A percentile compares a stretch with the other conserved stretches of the same genome.
Evolutionary conservation across 2,113 vertebrate species (phyloP).

Genomic region (Paramisgurnus dabryanus): DNA sequence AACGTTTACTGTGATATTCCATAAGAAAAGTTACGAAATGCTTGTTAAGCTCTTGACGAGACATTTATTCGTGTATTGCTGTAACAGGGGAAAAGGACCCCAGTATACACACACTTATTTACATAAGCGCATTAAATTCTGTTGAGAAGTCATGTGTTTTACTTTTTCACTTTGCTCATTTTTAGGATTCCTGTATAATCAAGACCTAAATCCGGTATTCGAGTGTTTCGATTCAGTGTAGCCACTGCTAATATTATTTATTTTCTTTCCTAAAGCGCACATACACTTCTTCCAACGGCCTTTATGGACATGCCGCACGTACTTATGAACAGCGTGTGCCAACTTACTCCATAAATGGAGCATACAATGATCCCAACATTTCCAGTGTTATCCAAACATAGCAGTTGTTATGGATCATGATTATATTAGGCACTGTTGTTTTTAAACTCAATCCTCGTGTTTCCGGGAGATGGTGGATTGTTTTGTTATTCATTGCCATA

Average conservation of each 20-base stretch:
- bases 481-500: background rate
- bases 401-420: background rate
- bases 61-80: background rate
- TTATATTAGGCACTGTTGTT: conserved; percentile 1
- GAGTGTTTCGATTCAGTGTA: conserved; percentile 40
- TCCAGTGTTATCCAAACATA: background rate
- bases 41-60: background rate
- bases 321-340: conserved; percentile 27
- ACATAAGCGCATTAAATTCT: background rate
- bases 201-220: conserved; percentile 71
- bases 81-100: background rate
- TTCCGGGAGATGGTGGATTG: conserved; percentile 3
- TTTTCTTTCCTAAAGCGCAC: conserved; percentile 1
- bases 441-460: background rate
- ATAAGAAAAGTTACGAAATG: conserved; percentile 42
- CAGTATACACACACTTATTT: conserved; percentile 2
- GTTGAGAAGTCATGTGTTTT: conserved; percentile 45
- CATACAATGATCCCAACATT: conserved; percentile 6
- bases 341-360: conserved; percentile 1
- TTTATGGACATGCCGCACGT: conserved; percentile 55
- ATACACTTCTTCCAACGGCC: conserved; percentile 42
- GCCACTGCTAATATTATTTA: background rate
- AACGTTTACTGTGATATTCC: background rate
- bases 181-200: conserved; percentile 53
- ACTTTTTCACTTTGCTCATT: conserved; percentile 58